Conservation (phyloP, 2,797 vertebrate species). For the Neosilurus mollespiculum region DNA sequence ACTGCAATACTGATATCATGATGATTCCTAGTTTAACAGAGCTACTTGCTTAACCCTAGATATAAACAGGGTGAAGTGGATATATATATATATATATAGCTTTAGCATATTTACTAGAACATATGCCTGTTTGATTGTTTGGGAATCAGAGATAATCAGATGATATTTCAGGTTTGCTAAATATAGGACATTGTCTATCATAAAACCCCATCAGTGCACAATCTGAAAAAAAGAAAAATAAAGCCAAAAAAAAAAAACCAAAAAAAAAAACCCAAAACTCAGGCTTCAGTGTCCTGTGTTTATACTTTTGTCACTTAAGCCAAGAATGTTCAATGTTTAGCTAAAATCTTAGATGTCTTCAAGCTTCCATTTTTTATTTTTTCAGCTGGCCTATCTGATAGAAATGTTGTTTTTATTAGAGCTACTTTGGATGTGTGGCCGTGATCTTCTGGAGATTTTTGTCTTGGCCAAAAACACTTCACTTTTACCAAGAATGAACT, state of each 20-base stretch:
- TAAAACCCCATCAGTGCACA: neutral
- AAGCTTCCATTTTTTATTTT: neutral
- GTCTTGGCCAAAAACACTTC: constrained; percentile 6
- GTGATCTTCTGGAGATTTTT: constrained; percentile 24
- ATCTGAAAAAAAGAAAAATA: neutral
- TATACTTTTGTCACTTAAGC: neutral
- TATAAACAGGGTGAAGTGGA: neutral
- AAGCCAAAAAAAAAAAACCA: too few relatives aligned
- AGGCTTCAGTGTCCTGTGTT: neutral
- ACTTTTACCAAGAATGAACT: constrained; percentile 16
- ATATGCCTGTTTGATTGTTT: neutral
- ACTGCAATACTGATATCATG: neutral
- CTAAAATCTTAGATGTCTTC: neutral
- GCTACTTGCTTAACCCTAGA: neutral
- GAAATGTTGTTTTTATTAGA: constrained; percentile 16
- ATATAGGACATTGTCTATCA: neutral
- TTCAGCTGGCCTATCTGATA: constrained; percentile 12
- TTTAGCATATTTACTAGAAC: neutral
- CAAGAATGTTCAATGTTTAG: neutral
- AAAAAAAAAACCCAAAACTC: too few relatives aligned
- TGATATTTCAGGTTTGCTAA: neutral
- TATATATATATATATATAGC: too few relatives aligned
- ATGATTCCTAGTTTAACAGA: neutral
- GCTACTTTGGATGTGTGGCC: constrained; percentile 13
- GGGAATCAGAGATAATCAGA: too few relatives aligned